These are phyloP conservation scores for Elephantulus edwardii DNA, from an alignment of 2,113 vertebrate genomes.

Conservation along the genomic window DNA sequence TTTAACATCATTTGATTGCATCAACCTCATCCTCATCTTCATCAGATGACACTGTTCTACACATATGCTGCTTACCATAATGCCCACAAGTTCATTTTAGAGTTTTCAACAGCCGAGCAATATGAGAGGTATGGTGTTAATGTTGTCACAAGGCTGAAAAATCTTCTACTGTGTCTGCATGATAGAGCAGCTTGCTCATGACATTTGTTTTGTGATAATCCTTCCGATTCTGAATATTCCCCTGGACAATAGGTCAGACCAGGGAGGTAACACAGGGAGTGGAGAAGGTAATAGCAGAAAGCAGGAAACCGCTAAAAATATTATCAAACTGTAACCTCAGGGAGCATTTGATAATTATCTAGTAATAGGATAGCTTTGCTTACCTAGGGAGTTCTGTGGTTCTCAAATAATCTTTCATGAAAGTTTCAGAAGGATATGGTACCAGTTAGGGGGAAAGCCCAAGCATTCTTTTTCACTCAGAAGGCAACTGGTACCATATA, in stretches of 20 bases:
- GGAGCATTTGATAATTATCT: conserved; percentile 63
- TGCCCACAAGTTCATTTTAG: conserved; percentile 53
- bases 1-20: neutral
- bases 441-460: conserved; percentile 1
- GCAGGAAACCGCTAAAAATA: neutral
- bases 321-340: conserved; percentile 14
- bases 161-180: conserved; percentile 41
- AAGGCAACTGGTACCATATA: neutral
- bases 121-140: conserved; percentile 56
- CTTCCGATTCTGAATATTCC: conserved; percentile 52
- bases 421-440: conserved; percentile 23
- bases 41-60: conserved; percentile 1
- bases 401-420: conserved; percentile 48
- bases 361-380: conserved; percentile 54
- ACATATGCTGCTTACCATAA: neutral
- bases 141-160: conserved; percentile 63
- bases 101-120: conserved; percentile 48
- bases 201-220: conserved; percentile 73
- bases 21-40: neutral
- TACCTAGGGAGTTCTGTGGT: conserved; percentile 40
- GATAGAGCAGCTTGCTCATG: conserved; percentile 56
- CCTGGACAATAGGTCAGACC: conserved; percentile 36
- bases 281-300: neutral
- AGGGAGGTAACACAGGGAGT: neutral
- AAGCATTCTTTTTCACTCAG: neutral